Evolutionary conservation across 2,888 invertebrate genomes (phyloP).

Genomic region (Cynaeus angustus): DNA sequence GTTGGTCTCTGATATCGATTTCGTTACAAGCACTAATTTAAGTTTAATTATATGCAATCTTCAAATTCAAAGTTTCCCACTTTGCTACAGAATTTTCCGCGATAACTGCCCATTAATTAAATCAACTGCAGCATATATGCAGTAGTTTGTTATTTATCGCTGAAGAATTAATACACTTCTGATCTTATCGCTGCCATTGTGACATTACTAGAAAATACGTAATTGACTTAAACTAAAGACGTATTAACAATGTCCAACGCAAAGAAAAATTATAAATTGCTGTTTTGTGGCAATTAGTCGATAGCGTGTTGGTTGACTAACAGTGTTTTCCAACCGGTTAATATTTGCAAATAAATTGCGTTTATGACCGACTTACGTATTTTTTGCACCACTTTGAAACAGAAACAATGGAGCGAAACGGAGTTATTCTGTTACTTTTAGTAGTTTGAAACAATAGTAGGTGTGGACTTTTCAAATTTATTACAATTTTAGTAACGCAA

Average conservation of each 20-base stretch:
- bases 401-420: neutral
- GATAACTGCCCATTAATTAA: constrained; percentile 43
- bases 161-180: constrained; percentile 45
- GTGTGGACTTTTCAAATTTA: no score
- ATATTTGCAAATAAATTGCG: constrained; percentile 32
- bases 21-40: constrained; percentile 52
- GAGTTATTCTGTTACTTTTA: neutral
- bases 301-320: constrained; percentile 13
- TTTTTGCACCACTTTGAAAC: constrained; percentile 1
- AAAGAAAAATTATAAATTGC: neutral
- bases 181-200: constrained; percentile 27
- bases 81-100: constrained; percentile 13
- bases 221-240: neutral
- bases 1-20: constrained; percentile 40
- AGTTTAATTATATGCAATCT: constrained; percentile 57
- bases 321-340: constrained; percentile 8
- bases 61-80: constrained; percentile 34
- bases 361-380: constrained; percentile 21
- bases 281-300: constrained; percentile 6
- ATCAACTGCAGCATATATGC: constrained; percentile 36
- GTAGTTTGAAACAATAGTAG: no score
- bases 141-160: constrained; percentile 18
- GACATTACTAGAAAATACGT: constrained; percentile 8
- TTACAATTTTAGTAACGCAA: no score
- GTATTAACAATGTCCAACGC: neutral